Evolutionary conservation across 2,797 vertebrate genomes (phyloP).

Genomic region (Simalia tracyae): DNA sequence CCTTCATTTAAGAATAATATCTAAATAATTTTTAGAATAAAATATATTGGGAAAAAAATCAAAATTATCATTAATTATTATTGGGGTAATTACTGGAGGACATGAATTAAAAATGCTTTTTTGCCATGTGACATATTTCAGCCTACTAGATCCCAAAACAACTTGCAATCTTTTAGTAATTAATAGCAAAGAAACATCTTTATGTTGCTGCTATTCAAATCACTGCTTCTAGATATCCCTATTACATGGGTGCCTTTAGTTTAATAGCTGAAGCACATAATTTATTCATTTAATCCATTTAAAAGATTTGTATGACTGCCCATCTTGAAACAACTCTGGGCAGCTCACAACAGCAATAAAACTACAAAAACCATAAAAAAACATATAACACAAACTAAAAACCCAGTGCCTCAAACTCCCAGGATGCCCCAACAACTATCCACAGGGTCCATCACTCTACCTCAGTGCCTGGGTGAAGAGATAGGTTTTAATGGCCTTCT

Average conservation of each 20-base stretch:
- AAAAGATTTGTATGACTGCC: neutral
- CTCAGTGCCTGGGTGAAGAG: neutral
- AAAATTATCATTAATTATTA: neutral
- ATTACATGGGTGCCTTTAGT: neutral
- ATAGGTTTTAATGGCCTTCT: neutral
- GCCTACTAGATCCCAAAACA: constrained; percentile 1
- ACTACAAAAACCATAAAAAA: neutral
- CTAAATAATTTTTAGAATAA: constrained; percentile 6
- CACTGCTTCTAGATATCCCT: neutral
- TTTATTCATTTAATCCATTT: neutral
- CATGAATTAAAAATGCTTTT: constrained; percentile 6
- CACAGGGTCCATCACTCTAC: neutral
- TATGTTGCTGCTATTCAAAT: neutral
- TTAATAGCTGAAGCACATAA: neutral
- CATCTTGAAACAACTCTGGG: neutral
- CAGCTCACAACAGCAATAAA: neutral
- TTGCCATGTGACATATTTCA: neutral
- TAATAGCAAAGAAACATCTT: neutral
- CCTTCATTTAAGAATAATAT: constrained; percentile 7
- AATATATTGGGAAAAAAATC: neutral
- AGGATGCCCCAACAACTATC: neutral
- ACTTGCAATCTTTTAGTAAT: neutral
- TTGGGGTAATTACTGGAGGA: neutral
- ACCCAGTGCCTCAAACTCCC: neutral
- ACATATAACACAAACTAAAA: neutral